phyloP scores from a whole-genome alignment of 2,113 vertebrate species.

The Aramus guarauna region DNA sequence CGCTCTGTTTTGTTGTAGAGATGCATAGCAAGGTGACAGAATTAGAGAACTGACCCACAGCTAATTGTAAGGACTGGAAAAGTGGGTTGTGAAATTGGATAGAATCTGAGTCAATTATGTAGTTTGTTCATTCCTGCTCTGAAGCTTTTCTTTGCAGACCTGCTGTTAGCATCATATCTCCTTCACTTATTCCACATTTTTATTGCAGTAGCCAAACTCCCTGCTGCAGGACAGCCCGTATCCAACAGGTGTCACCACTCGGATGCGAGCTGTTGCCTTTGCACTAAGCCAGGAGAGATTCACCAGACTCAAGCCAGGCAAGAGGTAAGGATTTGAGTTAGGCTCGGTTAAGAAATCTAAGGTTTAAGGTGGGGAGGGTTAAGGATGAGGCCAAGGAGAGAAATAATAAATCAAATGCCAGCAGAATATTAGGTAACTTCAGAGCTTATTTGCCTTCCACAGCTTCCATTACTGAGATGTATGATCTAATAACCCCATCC shows the following conservation, averaged over 20 bases:
- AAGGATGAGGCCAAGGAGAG: neutral
- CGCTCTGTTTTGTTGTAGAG: neutral
- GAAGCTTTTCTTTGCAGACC: neutral
- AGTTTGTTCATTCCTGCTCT: neutral
- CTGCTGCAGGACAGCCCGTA: neutral
- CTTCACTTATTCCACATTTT: neutral
- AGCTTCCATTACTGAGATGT: neutral
- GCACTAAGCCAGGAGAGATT: neutral
- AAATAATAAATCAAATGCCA: neutral
- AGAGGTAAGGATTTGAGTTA: neutral
- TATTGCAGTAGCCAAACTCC: neutral
- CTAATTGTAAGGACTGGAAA: neutral
- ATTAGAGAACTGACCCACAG: neutral
- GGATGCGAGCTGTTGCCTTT: neutral
- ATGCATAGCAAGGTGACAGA: neutral
- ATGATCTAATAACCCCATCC: neutral
- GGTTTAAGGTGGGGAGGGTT: neutral
- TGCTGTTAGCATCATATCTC: neutral
- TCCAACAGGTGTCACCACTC: neutral
- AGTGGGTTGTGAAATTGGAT: neutral
- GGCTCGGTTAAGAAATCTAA: neutral
- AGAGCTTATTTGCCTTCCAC: conserved; percentile 31
- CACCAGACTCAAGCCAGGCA: neutral
- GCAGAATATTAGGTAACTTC: neutral
- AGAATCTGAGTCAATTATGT: neutral